Evolutionary conservation across 2,113 vertebrate species (phyloP), one percentile per base, ranked within the genome.

Genomic region (Nyctereutes procyonoides): DNA sequence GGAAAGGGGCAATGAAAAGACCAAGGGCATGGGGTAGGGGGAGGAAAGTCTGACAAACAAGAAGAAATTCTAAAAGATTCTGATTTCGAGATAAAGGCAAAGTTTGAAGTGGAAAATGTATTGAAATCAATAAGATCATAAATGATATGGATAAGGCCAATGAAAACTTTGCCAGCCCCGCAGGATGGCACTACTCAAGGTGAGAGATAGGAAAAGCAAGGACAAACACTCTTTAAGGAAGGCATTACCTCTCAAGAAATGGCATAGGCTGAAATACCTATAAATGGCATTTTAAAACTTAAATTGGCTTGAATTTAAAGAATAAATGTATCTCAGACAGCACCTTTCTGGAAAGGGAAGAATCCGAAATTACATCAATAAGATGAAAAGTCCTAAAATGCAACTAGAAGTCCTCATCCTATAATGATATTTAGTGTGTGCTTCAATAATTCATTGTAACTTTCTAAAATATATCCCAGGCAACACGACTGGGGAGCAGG

Each of bases 121-220:
- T 22, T 74, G 53, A 96, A 67, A 90, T 90, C 89, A 88, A 56
- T 95, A 93, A 79, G 95, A 79, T 79, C 43, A 84, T 62, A 82
- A 62, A 85, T 5, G 65, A 56, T 79, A 71, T 65, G 48, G 67
- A n/a, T 60, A 79, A 92, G 22, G 51, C 55, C 67, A 92, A 65
- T 76, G 35, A 83, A 55, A 79, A 30, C 12, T 30, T 82, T 69
- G n/a, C n/a, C 62, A 87, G 48, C 73, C 14, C 65, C 32, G 5
- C 48, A 51, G 63, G 43, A 87, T 55, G n/a, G 20, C 62, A 74
- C 35, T 8, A 48, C 35, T 92, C 74, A 86, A 89, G 16, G 28
- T 38, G 71, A 96, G 35, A 95, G 30, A 92, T 11, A 74, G 74
- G n/a, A 6, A 82, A 65, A n/a, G 30, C 6, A 73, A 95, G 53